A percentile compares a stretch with the other conserved stretches of the same genome.
These are phyloP conservation scores for Cephus runcator DNA, from an alignment of 2,888 invertebrate genomes.

Conservation along the genomic window DNA sequence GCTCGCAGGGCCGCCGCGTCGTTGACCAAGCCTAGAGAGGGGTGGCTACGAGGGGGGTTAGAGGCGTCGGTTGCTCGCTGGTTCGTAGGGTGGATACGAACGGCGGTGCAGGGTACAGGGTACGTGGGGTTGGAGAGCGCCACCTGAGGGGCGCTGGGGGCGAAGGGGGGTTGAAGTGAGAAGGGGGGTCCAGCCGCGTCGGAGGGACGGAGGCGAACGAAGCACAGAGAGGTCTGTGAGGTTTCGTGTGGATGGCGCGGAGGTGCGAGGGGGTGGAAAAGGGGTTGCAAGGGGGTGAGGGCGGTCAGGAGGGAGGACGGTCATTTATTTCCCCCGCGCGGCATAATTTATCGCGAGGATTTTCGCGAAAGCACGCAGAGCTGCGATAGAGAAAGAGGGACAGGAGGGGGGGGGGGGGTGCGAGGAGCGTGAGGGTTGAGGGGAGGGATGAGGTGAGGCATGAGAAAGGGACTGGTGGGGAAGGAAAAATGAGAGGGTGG, in stretches of 20 bases:
- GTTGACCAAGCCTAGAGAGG: constrained; percentile 34
- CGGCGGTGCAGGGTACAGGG: constrained; percentile 34
- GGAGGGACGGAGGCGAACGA: no score
- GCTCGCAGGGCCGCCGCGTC: constrained; percentile 35
- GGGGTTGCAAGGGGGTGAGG: not conserved
- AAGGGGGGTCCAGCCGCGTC: no score
- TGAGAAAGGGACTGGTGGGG: constrained; percentile 15
- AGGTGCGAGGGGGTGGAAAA: no score
- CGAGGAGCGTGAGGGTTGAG: not conserved
- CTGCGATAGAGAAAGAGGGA: constrained; percentile 47
- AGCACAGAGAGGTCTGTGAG: not conserved
- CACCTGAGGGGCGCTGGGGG: constrained; percentile 40
- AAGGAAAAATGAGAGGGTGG: not conserved
- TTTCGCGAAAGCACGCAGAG: constrained; percentile 64
- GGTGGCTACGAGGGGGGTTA: constrained; percentile 19
- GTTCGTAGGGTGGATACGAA: no score
- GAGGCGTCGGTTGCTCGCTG: constrained; percentile 25
- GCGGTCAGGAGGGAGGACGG: constrained; percentile 43
- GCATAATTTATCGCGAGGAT: constrained; percentile 67
- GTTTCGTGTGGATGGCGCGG: not conserved
- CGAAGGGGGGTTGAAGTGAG: not conserved
- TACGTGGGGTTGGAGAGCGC: constrained; percentile 31
- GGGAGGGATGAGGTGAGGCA: constrained; percentile 25
- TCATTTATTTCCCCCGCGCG: constrained; percentile 65
- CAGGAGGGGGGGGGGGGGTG: constrained; percentile 13